phyloP scores from a whole-genome alignment of 1,140 invertebrate genomes.

The Gryllus bimaculatus region DNA sequence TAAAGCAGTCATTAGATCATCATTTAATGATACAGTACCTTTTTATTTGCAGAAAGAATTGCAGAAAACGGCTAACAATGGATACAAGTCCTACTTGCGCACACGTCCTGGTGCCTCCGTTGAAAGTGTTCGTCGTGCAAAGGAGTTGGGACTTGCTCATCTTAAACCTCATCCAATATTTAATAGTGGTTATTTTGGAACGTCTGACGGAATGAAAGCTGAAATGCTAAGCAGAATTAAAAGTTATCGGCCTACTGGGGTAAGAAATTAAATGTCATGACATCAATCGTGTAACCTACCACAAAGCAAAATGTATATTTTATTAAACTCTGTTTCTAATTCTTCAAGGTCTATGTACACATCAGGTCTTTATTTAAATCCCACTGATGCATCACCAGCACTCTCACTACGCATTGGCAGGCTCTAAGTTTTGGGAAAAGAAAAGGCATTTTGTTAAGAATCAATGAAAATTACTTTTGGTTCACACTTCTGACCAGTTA shows the following conservation, averaged over 20 bases:
- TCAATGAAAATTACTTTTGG: too few relatives aligned
- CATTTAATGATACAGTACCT: background rate
- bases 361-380: too few relatives aligned
- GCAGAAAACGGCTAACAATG: conserved; percentile 70
- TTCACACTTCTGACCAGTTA: too few relatives aligned
- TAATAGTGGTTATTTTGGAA: conserved; percentile 39
- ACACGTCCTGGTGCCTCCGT: conserved; percentile 76
- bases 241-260: conserved; percentile 70
- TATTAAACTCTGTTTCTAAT: too few relatives aligned
- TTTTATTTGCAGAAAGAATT: conserved; percentile 50
- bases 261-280: conserved; percentile 37
- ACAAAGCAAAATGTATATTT: too few relatives aligned
- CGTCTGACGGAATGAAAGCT: conserved; percentile 31
- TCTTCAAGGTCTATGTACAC: too few relatives aligned
- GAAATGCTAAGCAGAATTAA: conserved; percentile 66
- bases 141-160: conserved; percentile 44
- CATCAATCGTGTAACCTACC: too few relatives aligned
- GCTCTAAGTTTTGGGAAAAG: too few relatives aligned
- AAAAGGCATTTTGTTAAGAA: too few relatives aligned
- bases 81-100: conserved; percentile 80
- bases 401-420: too few relatives aligned
- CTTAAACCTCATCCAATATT: conserved; percentile 53
- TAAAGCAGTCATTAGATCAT: background rate
- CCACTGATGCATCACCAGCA: too few relatives aligned
- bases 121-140: conserved; percentile 81